Base-by-base conservation (phyloP, 2,797 vertebrate species). In the Leptodactylus fallax region DNA sequence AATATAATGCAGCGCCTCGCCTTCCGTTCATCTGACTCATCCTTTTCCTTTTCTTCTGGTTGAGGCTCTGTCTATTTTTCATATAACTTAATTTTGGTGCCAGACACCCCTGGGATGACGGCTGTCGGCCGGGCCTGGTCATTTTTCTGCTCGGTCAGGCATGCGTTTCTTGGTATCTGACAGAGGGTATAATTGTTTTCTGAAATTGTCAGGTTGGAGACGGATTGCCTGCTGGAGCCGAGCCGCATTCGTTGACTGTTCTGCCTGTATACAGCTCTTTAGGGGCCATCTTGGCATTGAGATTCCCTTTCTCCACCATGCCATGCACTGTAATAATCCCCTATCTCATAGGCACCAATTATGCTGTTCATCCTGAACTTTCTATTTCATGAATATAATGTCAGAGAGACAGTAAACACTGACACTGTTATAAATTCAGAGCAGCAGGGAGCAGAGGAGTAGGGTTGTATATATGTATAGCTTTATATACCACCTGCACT, bases 101-200 rank as follows among this genome's bases (percentile, higher is more conserved):
- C 80, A 81, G 80, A 53, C 61, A 51, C 60, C 60, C 36, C 36
- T 51, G 80, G 80, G 21, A 81, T 65, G 45, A n/a, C 21, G n/a
- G 45, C 79, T n/a, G 80, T 23, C 19, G 49, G 60, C 79, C n/a
- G 9, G 49, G 60, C 45, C 61, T 51, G 79, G 61, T 47, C 45
- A 25, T 81, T 81, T 47, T 81, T 81, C 79, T 65, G 58, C 79
- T 23, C 63, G 79, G 79, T 49, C 10, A 7, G 60, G 21, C 60
- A 51, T 65, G 60, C 19, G 21, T 63, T 61, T n/a, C 79, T 51
- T 19, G 16, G 1, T 81, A 60, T 67, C 21, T 25, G 61, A 81
- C 13, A 23, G 80, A 61, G 27, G 79, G 36, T 81, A 47, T 61
- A 45, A 80, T 61, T 27, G 55, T 60, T 36, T 36, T 61, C 56